Evolutionary conservation across 2,797 vertebrate genomes (phyloP).

Genomic region (Falco berigora): DNA sequence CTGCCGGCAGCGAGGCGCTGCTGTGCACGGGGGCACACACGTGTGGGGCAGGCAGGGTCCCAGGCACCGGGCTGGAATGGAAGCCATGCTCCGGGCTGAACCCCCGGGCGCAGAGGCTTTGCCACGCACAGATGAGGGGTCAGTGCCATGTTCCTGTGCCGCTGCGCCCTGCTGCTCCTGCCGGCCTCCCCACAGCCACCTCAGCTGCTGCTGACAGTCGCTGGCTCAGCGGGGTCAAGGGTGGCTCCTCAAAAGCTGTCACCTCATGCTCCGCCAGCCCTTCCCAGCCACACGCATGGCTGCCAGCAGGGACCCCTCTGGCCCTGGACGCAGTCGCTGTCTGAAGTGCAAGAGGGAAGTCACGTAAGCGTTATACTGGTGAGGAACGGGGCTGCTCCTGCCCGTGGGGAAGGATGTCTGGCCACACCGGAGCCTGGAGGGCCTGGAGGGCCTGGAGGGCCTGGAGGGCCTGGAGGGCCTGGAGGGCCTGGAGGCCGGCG

Average conservation of each 20-base stretch:
- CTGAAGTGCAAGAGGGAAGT: too few species aligned
- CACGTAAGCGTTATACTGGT: fast-evolving
- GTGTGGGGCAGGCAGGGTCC: not conserved
- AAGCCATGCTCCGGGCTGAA: not conserved
- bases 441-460: fast-evolving
- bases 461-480: fast-evolving
- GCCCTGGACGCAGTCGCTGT: fast-evolving
- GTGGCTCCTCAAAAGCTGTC: not conserved
- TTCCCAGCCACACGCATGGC: fast-evolving
- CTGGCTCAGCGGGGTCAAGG: not conserved
- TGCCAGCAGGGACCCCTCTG: not conserved
- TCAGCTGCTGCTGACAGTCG: not conserved
- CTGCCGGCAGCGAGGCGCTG: fast-evolving
- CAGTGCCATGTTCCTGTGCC: fast-evolving
- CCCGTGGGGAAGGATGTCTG: not conserved
- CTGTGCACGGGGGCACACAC: fast-evolving
- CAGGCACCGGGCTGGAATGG: not conserved
- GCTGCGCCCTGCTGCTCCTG: not conserved
- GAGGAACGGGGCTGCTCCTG: not conserved
- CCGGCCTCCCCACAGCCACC: not conserved
- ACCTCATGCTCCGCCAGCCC: fast-evolving
- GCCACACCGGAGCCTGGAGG: fast-evolving
- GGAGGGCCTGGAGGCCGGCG: not conserved
- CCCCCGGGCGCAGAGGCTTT: fast-evolving
- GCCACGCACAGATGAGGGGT: fast-evolving